Evolutionary conservation across 2,113 vertebrate genomes (phyloP), one percentile per base, ranked within the genome.

Genomic region (Falcunculus frontatus): DNA sequence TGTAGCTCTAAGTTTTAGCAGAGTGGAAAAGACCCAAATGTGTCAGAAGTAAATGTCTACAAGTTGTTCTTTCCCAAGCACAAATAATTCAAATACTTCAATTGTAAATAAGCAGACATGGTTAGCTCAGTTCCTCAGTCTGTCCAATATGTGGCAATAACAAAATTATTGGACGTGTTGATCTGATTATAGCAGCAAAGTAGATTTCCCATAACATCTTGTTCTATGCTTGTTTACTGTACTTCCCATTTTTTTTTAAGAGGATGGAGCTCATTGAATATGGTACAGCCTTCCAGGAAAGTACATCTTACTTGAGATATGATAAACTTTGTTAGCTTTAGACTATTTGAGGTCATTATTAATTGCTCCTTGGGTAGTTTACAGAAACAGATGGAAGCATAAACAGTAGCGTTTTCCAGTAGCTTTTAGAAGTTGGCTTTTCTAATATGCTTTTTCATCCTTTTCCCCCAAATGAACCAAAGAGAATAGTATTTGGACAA

Each of bases 401-500:
- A 94, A 90, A 81, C 55, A 73, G 13, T 57, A 74, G 44, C 7
- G 62, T 93, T 97, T 95, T 95, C 81, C 73, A 86, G 59, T 88
- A 94, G 86, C 50, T 64, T 52, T 93, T 95, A 96, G 39, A 32
- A 75, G 69, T 46, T 86, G 87, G 41, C 59, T 97, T 87, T 80
- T 95, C 94, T 95, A 93, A 72, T 49, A 63, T 81, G 57, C 13
- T 91, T 95, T 74, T 96, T 89, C 84, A 87, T 95, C n/a, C 84
- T 93, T 95, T 88, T 69, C 15, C 53, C 35, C 21, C 15, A 77
- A 91, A 91, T 95, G 89, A 94, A 94, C 87, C 89, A 94, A 93
- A 64, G 53, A 94, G 83, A 97, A 87, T 77, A 88, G 46, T 91
- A 72, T 93, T 97, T 97, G 97, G 92, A 94, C 96, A 97, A 97